Conservation (phyloP, 2,113 vertebrate species). For the Mionectes macconnelli region DNA sequence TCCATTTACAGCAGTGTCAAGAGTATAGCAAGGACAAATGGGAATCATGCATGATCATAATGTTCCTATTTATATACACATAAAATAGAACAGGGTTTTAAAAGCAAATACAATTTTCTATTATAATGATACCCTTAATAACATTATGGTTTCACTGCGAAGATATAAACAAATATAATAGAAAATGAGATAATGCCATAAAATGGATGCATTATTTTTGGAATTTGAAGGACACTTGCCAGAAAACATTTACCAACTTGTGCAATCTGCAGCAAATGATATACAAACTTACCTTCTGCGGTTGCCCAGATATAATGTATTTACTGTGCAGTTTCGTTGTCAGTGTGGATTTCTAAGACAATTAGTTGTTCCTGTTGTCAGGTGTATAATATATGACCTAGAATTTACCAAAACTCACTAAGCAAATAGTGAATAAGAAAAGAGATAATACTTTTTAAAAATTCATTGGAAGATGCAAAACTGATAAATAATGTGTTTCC, state of each 20-base stretch:
- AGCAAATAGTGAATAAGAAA: neutral
- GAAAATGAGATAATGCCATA: constrained; percentile 34
- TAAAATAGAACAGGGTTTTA: constrained; percentile 56
- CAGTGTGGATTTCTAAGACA: neutral
- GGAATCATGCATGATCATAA: constrained; percentile 11
- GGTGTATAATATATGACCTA: neutral
- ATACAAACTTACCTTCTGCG: constrained; percentile 9
- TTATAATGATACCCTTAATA: constrained; percentile 57
- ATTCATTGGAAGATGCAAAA: neutral
- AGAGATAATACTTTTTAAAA: neutral
- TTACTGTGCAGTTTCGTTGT: neutral
- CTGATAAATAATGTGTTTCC: neutral
- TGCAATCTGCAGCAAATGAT: neutral
- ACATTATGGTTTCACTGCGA: constrained; percentile 45
- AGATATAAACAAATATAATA: constrained; percentile 49
- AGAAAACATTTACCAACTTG: constrained; percentile 10
- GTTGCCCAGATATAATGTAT: neutral
- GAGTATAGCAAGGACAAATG: constrained; percentile 32
- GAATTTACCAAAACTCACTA: neutral
- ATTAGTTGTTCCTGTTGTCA: constrained; percentile 6
- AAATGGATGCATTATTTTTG: neutral
- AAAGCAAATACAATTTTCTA: constrained; percentile 49
- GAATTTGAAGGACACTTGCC: constrained; percentile 38
- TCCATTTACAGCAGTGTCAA: constrained; percentile 17
- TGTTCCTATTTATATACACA: constrained; percentile 49